Percentiles rank a stretch among this genome's conserved stretches.
These are phyloP conservation scores for Bombyx mori DNA, from an alignment of 1,140 invertebrate species.

Conservation along the genomic window DNA sequence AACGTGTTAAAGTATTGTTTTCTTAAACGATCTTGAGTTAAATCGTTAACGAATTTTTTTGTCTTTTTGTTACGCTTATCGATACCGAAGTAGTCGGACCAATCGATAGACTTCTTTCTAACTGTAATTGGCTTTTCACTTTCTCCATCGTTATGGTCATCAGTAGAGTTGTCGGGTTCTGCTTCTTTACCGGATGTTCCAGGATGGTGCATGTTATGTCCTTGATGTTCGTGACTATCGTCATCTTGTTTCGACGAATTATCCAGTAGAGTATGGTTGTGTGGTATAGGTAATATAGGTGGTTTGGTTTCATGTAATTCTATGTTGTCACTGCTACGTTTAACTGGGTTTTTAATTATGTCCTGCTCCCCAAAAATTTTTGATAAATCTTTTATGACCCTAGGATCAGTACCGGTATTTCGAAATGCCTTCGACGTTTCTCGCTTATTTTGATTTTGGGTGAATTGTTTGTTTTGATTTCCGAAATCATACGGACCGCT, in stretches of 20 bases:
- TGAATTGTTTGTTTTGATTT: constrained; percentile 62
- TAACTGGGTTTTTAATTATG: constrained; percentile 58
- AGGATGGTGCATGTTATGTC: constrained; percentile 60
- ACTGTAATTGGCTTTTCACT: constrained; percentile 70
- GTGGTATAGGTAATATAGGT: constrained; percentile 35
- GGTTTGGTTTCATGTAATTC: constrained; percentile 55
- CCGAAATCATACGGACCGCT: constrained; percentile 62
- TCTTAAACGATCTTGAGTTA: constrained; percentile 46
- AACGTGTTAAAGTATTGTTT: constrained; percentile 64
- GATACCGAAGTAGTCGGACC: constrained; percentile 88
- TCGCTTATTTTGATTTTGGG: constrained; percentile 56
- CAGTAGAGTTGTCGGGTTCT: constrained; percentile 27
- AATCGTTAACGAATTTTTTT: constrained; percentile 36
- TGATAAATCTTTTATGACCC: constrained; percentile 71
- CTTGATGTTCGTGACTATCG: constrained; percentile 51
- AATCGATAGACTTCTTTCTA: constrained; percentile 85
- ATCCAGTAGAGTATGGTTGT: constrained; percentile 48
- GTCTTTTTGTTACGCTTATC: constrained; percentile 83
- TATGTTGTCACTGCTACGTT: constrained; percentile 53
- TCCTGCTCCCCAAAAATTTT: constrained; percentile 67
- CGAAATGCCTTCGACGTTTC: constrained; percentile 44
- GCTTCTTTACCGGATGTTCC: constrained; percentile 57
- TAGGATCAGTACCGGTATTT: constrained; percentile 69
- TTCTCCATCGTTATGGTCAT: constrained; percentile 27
- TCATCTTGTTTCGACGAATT: constrained; percentile 32